Percentiles rank a stretch among this genome's conserved stretches.
phyloP scores from a whole-genome alignment of 1,140 invertebrate species.

The Brachionus sp. region DNA sequence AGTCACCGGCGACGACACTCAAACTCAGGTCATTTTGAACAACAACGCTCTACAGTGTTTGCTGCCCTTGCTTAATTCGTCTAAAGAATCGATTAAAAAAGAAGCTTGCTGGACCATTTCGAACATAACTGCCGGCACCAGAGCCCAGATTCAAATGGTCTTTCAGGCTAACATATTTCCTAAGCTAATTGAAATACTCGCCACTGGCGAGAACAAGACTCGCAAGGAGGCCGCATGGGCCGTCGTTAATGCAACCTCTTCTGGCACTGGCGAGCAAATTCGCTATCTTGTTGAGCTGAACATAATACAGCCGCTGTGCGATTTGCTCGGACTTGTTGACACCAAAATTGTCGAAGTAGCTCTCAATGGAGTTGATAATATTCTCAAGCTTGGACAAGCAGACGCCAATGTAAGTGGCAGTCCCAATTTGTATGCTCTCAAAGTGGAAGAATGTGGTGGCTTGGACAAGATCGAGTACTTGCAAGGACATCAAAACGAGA shows the following conservation, averaged over 20 bases:
- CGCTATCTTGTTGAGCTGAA: constrained; percentile 65
- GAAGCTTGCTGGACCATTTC: constrained; percentile 98
- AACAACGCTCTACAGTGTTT: constrained; percentile 82
- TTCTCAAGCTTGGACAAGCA: constrained; percentile 83
- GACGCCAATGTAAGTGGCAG: constrained; percentile 67
- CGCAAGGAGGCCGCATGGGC: constrained; percentile 96
- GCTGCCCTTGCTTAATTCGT: constrained; percentile 69
- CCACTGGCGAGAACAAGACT: constrained; percentile 89
- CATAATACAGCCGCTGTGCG: constrained; percentile 89
- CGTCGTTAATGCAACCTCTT: constrained; percentile 93
- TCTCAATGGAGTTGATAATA: constrained; percentile 91
- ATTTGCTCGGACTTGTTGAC: constrained; percentile 87
- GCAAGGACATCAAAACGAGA: constrained; percentile 86
- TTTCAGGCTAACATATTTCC: constrained; percentile 94
- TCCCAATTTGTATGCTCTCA: constrained; percentile 82
- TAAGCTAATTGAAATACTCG: constrained; percentile 80
- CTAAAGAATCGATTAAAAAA: constrained; percentile 82
- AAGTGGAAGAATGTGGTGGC: constrained; percentile 95
- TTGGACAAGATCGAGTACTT: constrained; percentile 73
- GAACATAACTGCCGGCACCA: constrained; percentile 94
- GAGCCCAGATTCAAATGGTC: constrained; percentile 85
- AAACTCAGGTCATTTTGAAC: constrained; percentile 79
- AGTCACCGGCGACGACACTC: constrained; percentile 92
- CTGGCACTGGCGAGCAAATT: constrained; percentile 87
- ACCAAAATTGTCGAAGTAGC: constrained; percentile 95